Base-by-base conservation (phyloP, 35 echinoderm and acorn worm genomes). In the Acanthaster planci region DNA sequence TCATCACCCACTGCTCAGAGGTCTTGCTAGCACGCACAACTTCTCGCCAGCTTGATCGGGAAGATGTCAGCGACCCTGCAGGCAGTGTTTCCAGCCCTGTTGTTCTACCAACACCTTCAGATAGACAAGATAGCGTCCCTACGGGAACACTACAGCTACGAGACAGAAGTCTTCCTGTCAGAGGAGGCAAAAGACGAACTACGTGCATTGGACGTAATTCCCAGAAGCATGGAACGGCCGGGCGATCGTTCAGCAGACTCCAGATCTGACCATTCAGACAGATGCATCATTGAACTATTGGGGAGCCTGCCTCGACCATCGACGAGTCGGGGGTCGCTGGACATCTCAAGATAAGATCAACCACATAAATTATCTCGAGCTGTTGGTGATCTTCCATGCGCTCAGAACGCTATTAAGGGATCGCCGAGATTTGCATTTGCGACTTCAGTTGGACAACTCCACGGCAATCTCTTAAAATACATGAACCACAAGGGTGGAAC, bases 331-430 rank as follows among this genome's bases (percentile, higher is more conserved):
- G n/a, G n/a, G n/a, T n/a, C n/a, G n/a, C n/a, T n/a, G n/a, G n/a
- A n/a, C n/a, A n/a, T n/a, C n/a, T n/a, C n/a, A n/a, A n/a, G n/a
- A n/a, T n/a, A n/a, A n/a, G n/a, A n/a, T n/a, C n/a, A n/a, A n/a
- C n/a, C n/a, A n/a, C n/a, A n/a, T n/a, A n/a, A 76, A 87, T 18
- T n/a, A n/a, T n/a, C n/a, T n/a, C n/a, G n/a, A n/a, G n/a, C n/a
- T n/a, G n/a, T n/a, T 84, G 22, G 87, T 42, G 23, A 75, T 75
- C 37, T 90, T 77, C 44, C 60, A 77, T 64, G 81, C 81, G 7
- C 60, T 90, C 2, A 60, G 67, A 52, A 40, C 87, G 19, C 83
- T 84, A 50, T 78, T 67, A 34, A 26, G 42, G 29, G 10, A 79
- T 23, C 52, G 50, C 26, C 38, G 39, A 35, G 68, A 84, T 55